Conservation (phyloP, 2,113 vertebrate genomes). For the Ctenodactylus gundi region DNA sequence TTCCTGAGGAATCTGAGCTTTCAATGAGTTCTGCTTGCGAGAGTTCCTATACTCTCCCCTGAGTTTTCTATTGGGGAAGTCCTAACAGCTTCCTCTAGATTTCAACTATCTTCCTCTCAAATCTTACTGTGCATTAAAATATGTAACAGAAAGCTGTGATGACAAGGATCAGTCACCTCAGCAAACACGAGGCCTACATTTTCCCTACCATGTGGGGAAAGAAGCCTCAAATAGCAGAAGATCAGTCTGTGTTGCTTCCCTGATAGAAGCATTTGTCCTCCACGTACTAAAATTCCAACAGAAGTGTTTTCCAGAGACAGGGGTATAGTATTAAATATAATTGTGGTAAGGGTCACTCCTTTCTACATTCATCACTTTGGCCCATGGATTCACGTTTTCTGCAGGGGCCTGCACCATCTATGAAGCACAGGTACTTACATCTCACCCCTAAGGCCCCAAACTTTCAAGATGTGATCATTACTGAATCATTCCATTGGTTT, state of each 20-base stretch:
- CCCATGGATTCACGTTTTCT: not conserved
- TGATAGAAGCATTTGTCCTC: not conserved
- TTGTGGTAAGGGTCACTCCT: not conserved
- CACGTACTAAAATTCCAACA: not conserved
- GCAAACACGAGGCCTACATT: not conserved
- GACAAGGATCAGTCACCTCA: not conserved
- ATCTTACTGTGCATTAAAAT: not conserved
- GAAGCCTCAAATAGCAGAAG: not conserved
- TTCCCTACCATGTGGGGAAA: not conserved
- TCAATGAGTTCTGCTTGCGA: not conserved
- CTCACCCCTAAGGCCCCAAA: not conserved
- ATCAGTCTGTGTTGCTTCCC: not conserved
- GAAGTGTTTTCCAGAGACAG: not conserved
- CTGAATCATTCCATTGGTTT: not conserved
- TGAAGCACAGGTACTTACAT: not conserved
- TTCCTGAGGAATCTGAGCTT: not conserved
- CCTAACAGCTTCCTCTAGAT: not conserved
- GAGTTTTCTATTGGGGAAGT: not conserved
- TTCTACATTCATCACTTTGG: not conserved
- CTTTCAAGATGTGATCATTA: not conserved
- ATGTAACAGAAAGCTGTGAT: not conserved
- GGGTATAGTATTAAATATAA: not conserved
- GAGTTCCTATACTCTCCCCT: not conserved
- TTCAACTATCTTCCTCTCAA: not conserved
- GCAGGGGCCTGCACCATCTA: not conserved